Base-by-base conservation (phyloP, 2,888 invertebrate species). In the Camponotus fellah region DNA sequence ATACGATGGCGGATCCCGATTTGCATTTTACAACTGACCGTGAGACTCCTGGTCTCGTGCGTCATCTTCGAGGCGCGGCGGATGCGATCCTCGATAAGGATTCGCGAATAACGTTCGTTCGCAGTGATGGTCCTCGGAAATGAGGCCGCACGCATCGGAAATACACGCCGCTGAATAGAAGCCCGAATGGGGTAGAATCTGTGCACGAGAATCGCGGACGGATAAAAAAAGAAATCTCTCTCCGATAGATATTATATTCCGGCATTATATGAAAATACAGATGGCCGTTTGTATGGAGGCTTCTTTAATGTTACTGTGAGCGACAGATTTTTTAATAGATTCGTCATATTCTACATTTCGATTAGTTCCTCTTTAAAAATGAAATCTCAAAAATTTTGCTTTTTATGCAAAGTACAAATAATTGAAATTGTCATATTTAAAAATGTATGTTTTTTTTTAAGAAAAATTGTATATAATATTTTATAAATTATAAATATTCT, bases 11-110 rank as follows among this genome's bases (percentile, higher is more conserved):
- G 60, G 81, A 81, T 85, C 80, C 43, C 80, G 46, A 89, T 89
- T 86, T 86, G 87, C 87, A 87, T 87, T 86, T 87, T 85, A 85
- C 87, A 85, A 71, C 82, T 65, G 79, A 62, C 85, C 75, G 84
- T 82, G 21, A n/a, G 37, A 69, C 40, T 17, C 56, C 10, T 43
- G 56, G 34, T 9, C 12, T 46, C 49, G 43, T 66, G 26, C 46
- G 71, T 71, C 60, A 60, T 60, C 79, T 71, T 53, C 58, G 56
- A 14, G 21, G 43, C n/a, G n/a, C 46, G 14, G 65, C 69, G 65
- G 53, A 53, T 53, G 56, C 56, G 46, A 43, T 43, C 43, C 69
- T 9, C 34, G 69, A 79, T 71, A 71, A 79, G 71, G 60, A 21
- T 79, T 12, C 40, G 49, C 14, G 32, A 21, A 60, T 60, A 79